Evolutionary conservation across 2,113 vertebrate genomes (phyloP).

Genomic region (Melanerpes aurifrons): DNA sequence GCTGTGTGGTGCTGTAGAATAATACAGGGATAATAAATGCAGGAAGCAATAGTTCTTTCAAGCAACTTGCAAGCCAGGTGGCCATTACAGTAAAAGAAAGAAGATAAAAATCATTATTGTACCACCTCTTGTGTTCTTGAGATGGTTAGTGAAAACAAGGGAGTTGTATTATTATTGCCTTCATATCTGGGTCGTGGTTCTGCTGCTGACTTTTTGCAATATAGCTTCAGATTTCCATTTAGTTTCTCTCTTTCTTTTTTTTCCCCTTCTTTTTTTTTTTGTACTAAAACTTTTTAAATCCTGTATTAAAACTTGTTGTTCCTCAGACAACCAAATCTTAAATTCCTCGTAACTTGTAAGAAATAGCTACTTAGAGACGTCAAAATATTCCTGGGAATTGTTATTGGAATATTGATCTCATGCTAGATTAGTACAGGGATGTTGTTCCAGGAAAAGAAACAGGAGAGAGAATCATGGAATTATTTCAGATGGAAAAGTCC

Average conservation of each 20-base stretch:
- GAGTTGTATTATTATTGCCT: neutral
- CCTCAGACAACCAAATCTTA: neutral
- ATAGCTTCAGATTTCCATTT: neutral
- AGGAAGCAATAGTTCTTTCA: conserved; percentile 21
- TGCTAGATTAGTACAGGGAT: neutral
- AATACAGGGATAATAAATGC: conserved; percentile 42
- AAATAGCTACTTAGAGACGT: neutral
- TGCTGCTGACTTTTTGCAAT: neutral
- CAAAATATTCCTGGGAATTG: neutral
- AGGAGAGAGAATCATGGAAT: neutral
- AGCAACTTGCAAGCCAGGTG: conserved; percentile 8
- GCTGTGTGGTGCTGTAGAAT: conserved; percentile 36
- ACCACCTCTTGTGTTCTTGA: neutral
- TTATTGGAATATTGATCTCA: neutral
- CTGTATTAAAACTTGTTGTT: neutral
- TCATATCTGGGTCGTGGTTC: neutral
- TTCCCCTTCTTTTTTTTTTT: neutral
- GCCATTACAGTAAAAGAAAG: neutral
- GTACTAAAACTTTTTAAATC: neutral
- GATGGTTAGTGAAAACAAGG: neutral
- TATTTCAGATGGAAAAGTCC: too few species aligned
- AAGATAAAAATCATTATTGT: neutral
- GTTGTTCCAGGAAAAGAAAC: neutral
- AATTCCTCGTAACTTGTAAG: neutral
- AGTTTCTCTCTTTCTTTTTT: neutral